These are phyloP conservation scores for Neoitamus cyanurus DNA, from an alignment of 2,888 invertebrate genomes.

Conservation along the genomic window DNA sequence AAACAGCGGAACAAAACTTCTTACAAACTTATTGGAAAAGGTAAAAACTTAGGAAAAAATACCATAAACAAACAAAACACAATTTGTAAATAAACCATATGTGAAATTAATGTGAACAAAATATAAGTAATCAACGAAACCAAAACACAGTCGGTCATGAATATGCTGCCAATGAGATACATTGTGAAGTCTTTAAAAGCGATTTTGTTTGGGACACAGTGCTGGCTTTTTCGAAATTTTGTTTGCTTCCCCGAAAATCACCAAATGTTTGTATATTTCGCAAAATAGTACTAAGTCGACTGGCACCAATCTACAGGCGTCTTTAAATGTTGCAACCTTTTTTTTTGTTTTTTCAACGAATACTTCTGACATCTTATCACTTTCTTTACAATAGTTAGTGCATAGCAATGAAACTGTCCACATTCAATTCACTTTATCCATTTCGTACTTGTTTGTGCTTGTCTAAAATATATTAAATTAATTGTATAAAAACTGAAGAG, in stretches of 20 bases:
- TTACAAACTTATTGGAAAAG: constrained; percentile 44
- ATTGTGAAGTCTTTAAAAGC: background rate
- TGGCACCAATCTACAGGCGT: background rate
- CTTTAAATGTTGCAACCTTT: constrained; percentile 49
- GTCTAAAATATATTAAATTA: constrained; percentile 3
- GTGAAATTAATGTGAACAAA: constrained; percentile 40
- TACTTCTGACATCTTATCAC: constrained; percentile 13
- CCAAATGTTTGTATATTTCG: constrained; percentile 4
- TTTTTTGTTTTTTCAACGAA: background rate
- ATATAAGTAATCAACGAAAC: constrained; percentile 25
- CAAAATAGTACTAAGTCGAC: background rate
- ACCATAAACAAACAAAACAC: constrained; percentile 26
- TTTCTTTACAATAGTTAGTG: constrained; percentile 50
- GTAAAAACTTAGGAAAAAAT: constrained; percentile 31
- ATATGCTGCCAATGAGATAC: background rate
- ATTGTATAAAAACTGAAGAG: background rate
- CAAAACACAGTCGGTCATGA: constrained; percentile 32
- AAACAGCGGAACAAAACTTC: constrained; percentile 52
- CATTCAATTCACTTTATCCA: background rate
- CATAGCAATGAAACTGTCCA: constrained; percentile 42
- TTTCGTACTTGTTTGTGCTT: background rate
- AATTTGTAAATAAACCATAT: constrained; percentile 31
- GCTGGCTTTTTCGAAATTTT: background rate
- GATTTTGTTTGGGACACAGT: background rate
- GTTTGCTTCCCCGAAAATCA: background rate